phyloP scores from a whole-genome alignment of 2,113 vertebrate species.

The Parus major region DNA sequence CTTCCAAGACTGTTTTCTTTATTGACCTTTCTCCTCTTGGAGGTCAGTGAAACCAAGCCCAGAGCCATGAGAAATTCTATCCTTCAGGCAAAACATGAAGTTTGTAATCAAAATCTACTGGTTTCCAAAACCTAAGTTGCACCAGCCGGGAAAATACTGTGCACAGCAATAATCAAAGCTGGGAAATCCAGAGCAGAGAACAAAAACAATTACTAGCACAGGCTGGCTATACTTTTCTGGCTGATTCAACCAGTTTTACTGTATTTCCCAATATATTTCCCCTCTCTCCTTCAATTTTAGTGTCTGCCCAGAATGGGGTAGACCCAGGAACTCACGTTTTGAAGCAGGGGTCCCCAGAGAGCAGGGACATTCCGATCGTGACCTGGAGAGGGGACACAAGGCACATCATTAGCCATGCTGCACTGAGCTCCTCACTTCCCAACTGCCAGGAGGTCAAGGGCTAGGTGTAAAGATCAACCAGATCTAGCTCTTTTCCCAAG shows the following conservation, averaged over 20 bases:
- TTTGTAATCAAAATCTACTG: neutral
- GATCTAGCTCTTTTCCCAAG: neutral
- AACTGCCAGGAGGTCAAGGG: neutral
- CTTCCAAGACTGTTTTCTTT: constrained; percentile 5
- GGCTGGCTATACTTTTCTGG: neutral
- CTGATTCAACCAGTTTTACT: neutral
- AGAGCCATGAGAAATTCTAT: neutral
- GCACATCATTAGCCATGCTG: neutral
- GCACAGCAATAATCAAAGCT: neutral
- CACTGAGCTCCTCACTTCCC: neutral
- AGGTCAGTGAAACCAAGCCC: neutral
- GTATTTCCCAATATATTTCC: neutral
- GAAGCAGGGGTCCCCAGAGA: constrained; percentile 97
- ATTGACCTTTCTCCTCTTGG: neutral
- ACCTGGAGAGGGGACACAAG: constrained; percentile 77
- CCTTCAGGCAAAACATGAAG: neutral
- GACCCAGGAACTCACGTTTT: constrained; percentile 88
- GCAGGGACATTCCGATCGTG: constrained; percentile 94
- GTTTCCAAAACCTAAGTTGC: neutral
- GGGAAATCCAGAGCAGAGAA: neutral
- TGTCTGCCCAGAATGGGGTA: fast-evolving
- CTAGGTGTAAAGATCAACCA: neutral
- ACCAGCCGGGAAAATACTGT: neutral
- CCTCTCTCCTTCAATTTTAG: neutral
- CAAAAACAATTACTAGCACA: neutral